These are phyloP conservation scores for Nymphalis io DNA, from an alignment of 1,140 invertebrate genomes.

Conservation along the genomic window DNA sequence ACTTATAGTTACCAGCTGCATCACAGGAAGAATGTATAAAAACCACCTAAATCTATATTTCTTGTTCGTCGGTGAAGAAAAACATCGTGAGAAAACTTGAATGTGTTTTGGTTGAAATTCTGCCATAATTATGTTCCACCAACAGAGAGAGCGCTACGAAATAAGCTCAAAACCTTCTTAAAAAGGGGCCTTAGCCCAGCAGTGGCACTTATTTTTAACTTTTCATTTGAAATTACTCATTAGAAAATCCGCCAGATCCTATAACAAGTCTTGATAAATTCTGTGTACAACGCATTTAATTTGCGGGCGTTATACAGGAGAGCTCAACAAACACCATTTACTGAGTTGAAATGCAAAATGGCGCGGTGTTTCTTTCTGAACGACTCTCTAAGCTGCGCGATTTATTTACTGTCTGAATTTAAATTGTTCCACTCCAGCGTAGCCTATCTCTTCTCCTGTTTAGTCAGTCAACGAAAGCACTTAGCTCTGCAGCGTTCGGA, in stretches of 20 bases:
- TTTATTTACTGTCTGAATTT: conserved; percentile 36
- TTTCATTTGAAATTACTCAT: neutral
- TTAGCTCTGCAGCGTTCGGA: neutral
- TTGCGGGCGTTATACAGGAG: conserved; percentile 30
- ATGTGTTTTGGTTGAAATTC: no score
- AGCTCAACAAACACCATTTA: conserved; percentile 28
- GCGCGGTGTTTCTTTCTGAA: conserved; percentile 34
- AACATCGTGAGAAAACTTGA: no score
- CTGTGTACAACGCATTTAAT: conserved; percentile 32
- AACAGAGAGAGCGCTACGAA: no score
- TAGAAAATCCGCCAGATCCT: neutral
- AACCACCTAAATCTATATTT: no score
- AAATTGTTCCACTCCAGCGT: conserved; percentile 28
- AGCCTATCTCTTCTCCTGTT: conserved; percentile 18
- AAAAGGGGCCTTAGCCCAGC: no score
- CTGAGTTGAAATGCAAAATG: conserved; percentile 31
- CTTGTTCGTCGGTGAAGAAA: no score
- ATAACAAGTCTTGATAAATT: conserved; percentile 30
- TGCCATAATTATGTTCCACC: no score
- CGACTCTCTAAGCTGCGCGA: conserved; percentile 24
- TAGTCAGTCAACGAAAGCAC: conserved; percentile 18
- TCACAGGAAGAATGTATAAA: no score
- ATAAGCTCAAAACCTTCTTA: no score
- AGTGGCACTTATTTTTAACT: no score
- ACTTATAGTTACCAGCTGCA: no score